These are phyloP conservation scores for Ephestia elutella DNA, from an alignment of 1,140 invertebrate genomes.

Conservation along the genomic window DNA sequence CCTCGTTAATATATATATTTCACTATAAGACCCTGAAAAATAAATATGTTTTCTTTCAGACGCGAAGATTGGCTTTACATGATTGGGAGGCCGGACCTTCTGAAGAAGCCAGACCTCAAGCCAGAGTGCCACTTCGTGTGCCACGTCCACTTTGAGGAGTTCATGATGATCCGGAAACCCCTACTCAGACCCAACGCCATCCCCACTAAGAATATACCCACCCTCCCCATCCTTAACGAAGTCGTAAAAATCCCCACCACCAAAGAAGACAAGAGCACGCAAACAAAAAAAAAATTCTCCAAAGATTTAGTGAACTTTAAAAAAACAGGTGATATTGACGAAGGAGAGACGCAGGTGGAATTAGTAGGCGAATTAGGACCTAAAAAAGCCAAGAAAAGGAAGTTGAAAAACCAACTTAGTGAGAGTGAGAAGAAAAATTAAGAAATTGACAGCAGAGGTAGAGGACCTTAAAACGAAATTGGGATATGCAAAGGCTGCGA, in stretches of 20 bases:
- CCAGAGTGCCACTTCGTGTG: slow-evolving; percentile 1
- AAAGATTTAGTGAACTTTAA: background rate
- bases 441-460: background rate
- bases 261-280: background rate
- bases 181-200: background rate
- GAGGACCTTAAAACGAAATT: background rate
- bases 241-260: background rate
- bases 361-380: background rate
- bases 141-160: background rate
- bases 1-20: too few relatives aligned
- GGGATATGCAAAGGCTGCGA: background rate
- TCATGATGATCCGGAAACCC: slow-evolving; percentile 1
- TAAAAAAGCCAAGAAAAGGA: background rate
- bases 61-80: background rate
- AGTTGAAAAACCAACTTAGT: background rate
- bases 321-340: background rate
- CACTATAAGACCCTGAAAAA: too few relatives aligned
- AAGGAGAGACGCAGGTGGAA: background rate
- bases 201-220: background rate
- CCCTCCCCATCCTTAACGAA: background rate
- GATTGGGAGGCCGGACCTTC: background rate
- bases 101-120: background rate
- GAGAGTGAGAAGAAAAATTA: background rate
- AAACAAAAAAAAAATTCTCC: background rate
- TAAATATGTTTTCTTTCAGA: background rate